Conservation (phyloP, 2,113 vertebrate genomes). For the Burhinus oedicnemus region DNA sequence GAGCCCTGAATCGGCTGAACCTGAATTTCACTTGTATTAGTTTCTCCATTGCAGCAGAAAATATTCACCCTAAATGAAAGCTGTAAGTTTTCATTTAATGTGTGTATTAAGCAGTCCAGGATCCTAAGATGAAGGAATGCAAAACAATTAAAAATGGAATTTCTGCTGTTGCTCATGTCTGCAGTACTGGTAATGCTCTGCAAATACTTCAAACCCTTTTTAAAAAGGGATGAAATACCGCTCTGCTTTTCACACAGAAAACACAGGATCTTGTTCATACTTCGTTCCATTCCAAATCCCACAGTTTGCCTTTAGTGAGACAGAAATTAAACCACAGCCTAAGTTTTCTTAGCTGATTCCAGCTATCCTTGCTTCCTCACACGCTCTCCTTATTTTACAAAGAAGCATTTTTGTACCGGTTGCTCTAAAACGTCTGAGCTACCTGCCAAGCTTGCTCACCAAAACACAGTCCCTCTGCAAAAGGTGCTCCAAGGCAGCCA, state of each 20-base stretch:
- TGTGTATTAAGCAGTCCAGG: not conserved
- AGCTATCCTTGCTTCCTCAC: not conserved
- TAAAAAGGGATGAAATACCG: conserved; percentile 23
- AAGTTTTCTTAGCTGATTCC: conserved; percentile 17
- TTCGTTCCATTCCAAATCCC: conserved; percentile 1
- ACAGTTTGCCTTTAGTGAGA: conserved; percentile 28
- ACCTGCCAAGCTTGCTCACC: not conserved
- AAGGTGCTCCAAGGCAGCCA: not conserved
- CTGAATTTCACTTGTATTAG: not conserved
- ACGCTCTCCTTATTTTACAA: not conserved
- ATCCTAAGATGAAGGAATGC: conserved; percentile 47
- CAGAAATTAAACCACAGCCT: conserved; percentile 44
- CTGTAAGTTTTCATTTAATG: not conserved
- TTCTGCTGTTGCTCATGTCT: conserved; percentile 26
- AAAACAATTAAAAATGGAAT: conserved; percentile 56
- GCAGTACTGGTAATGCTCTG: not conserved
- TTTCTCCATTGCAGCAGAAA: not conserved
- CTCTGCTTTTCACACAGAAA: conserved; percentile 19
- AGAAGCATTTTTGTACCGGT: not conserved
- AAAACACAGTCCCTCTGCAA: not conserved
- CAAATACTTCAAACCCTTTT: conserved; percentile 34
- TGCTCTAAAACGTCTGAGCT: not conserved
- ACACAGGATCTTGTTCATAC: not conserved
- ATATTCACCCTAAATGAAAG: not conserved
- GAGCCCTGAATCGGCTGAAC: not conserved